Conservation (phyloP, 2,797 vertebrate genomes). For the Neosilurus hyrtlii region DNA sequence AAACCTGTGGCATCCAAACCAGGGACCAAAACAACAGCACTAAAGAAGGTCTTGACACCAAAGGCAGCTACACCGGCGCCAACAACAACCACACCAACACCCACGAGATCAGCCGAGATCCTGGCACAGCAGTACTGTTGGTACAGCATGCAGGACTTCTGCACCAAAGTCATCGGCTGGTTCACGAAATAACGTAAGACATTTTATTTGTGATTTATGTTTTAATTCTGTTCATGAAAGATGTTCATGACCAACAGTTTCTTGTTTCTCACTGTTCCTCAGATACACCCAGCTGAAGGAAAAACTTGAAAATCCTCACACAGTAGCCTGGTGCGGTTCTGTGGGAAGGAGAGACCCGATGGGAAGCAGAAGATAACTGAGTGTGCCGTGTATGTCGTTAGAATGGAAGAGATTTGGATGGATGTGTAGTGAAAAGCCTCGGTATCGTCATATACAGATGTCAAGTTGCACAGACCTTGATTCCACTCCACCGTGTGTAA, state of each 20-base stretch:
- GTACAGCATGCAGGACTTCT: conserved; percentile 77
- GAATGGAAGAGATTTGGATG: conserved; percentile 29
- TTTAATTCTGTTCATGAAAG: background rate
- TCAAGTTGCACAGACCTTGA: background rate
- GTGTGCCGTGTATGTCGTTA: background rate
- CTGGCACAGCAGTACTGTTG: conserved; percentile 77
- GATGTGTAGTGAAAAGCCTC: background rate
- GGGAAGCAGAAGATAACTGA: background rate
- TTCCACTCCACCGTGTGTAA: conserved; percentile 10
- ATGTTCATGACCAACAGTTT: conserved; percentile 5
- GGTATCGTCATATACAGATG: background rate
- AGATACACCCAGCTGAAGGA: conserved; percentile 55
- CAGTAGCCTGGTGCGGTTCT: conserved; percentile 24
- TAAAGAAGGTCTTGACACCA: conserved; percentile 41
- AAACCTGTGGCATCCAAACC: conserved; percentile 38
- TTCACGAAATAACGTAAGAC: conserved; percentile 71
- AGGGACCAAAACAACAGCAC: conserved; percentile 17
- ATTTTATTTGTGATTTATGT: background rate
- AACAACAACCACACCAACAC: conserved; percentile 39
- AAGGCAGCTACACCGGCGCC: conserved; percentile 43
- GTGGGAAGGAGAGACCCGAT: background rate
- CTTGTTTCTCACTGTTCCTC: conserved; percentile 9
- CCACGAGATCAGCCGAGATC: conserved; percentile 66
- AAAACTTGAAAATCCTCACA: conserved; percentile 41
- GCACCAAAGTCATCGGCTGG: conserved; percentile 75